Conservation (phyloP, 2,113 vertebrate genomes). For the Mohoua ochrocephala region DNA sequence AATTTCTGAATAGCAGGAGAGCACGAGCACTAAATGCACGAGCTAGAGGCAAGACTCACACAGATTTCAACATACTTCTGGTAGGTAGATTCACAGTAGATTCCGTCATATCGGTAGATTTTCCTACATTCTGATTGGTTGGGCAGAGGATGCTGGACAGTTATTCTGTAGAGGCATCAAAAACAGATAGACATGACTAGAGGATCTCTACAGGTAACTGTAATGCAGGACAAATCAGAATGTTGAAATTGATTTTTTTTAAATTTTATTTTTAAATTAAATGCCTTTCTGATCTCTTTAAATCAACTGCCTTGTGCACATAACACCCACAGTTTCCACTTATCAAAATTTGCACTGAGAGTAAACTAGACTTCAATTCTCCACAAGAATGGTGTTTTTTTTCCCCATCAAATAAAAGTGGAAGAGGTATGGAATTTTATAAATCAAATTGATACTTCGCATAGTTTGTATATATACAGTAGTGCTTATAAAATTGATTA, state of each 20-base stretch:
- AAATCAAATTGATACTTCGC: not conserved
- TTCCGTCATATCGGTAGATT: conserved; percentile 85
- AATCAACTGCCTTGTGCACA: conserved; percentile 58
- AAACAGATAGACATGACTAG: conserved; percentile 84
- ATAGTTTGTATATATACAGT: not conserved
- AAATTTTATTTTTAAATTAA: conserved; percentile 28
- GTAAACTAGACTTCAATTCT: conserved; percentile 59
- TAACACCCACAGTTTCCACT: conserved; percentile 57
- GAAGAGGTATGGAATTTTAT: conserved; percentile 38
- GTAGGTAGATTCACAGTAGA: conserved; percentile 87
- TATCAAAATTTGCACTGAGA: conserved; percentile 60
- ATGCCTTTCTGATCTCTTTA: conserved; percentile 58
- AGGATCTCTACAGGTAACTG: conserved; percentile 79
- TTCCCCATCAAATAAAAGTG: conserved; percentile 13
- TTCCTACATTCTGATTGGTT: conserved; percentile 86
- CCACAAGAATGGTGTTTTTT: not conserved
- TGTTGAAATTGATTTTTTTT: conserved; percentile 65
- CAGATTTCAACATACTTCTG: conserved; percentile 87
- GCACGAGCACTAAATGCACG: conserved; percentile 80
- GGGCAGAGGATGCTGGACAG: conserved; percentile 84
- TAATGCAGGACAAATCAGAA: conserved; percentile 79
- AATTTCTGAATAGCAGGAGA: conserved; percentile 73
- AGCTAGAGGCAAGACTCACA: conserved; percentile 83
- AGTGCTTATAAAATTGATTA: not conserved
- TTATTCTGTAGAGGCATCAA: conserved; percentile 85